Evolutionary conservation across 2,113 vertebrate species (phyloP).

Genomic region (Smithornis capensis): DNA sequence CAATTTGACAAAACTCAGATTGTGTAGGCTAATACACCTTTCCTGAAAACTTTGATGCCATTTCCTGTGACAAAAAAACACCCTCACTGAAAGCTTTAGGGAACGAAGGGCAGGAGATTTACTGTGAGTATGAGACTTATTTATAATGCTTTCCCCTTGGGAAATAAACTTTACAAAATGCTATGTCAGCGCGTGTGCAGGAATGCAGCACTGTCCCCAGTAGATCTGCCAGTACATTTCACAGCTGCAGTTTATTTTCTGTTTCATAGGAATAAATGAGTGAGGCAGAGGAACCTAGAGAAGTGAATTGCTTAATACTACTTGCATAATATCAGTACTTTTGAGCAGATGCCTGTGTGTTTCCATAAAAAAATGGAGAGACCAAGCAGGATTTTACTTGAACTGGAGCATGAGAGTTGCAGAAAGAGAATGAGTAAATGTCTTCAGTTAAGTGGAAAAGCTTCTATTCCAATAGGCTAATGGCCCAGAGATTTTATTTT

Average conservation of each 20-base stretch:
- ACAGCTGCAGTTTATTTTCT: conserved; percentile 47
- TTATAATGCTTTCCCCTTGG: conserved; percentile 4
- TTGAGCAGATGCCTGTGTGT: not conserved
- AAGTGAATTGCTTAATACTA: conserved; percentile 1
- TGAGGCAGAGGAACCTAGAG: not conserved
- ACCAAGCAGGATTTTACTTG: conserved; percentile 19
- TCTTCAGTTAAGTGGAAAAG: conserved; percentile 32
- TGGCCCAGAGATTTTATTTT: conserved; percentile 32
- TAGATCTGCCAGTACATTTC: conserved; percentile 9
- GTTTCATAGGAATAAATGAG: not conserved
- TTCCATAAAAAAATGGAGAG: conserved; percentile 13
- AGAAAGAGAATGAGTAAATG: not conserved
- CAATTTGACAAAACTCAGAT: not conserved
- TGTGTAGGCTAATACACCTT: not conserved
- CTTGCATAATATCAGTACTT: not conserved
- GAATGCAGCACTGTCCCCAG: not conserved
- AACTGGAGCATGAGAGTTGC: conserved; percentile 18
- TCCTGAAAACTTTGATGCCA: not conserved
- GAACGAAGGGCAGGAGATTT: not conserved
- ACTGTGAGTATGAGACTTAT: not conserved
- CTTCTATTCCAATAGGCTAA: conserved; percentile 36
- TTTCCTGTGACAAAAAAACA: not conserved
- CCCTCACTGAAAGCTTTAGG: not conserved
- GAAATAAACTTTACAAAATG: conserved; percentile 30
- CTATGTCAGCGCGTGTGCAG: not conserved